These are phyloP conservation scores for Tragelaphus imberbis DNA, from an alignment of 2,113 vertebrate genomes.

Conservation along the genomic window DNA sequence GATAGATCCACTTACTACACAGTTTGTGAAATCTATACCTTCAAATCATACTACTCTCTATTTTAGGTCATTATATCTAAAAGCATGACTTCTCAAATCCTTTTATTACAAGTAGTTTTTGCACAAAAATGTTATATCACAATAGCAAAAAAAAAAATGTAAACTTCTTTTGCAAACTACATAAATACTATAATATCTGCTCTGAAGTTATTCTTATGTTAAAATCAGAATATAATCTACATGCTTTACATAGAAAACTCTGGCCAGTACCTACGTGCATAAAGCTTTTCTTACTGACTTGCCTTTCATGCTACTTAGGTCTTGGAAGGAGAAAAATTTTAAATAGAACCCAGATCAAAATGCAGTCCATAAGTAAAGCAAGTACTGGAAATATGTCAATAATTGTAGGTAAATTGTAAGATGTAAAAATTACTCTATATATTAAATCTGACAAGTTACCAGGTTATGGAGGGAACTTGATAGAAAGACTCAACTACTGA, in stretches of 20 bases:
- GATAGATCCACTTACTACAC: constrained; percentile 41
- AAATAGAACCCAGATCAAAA: constrained; percentile 18
- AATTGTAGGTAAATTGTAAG: not conserved
- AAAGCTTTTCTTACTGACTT: not conserved
- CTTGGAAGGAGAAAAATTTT: constrained; percentile 30
- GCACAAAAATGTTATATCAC: constrained; percentile 71
- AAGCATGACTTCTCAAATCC: constrained; percentile 64
- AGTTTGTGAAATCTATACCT: constrained; percentile 43
- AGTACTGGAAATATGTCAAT: not conserved
- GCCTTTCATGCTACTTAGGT: not conserved
- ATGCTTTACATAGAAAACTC: constrained; percentile 49
- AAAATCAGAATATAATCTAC: constrained; percentile 34
- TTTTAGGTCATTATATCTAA: constrained; percentile 57
- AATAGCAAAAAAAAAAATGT: constrained; percentile 59
- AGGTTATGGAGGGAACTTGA: not conserved
- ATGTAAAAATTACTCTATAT: not conserved
- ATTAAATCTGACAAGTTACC: not conserved
- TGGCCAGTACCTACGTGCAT: not conserved
- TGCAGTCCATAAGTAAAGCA: not conserved
- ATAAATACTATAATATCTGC: constrained; percentile 65
- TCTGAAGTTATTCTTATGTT: constrained; percentile 49
- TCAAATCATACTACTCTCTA: constrained; percentile 31
- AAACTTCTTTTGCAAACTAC: constrained; percentile 68
- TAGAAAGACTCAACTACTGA: not conserved
- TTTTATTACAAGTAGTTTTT: constrained; percentile 76